Evolutionary conservation across 2,113 vertebrate genomes (phyloP).

Genomic region (Etheostoma spectabile): DNA sequence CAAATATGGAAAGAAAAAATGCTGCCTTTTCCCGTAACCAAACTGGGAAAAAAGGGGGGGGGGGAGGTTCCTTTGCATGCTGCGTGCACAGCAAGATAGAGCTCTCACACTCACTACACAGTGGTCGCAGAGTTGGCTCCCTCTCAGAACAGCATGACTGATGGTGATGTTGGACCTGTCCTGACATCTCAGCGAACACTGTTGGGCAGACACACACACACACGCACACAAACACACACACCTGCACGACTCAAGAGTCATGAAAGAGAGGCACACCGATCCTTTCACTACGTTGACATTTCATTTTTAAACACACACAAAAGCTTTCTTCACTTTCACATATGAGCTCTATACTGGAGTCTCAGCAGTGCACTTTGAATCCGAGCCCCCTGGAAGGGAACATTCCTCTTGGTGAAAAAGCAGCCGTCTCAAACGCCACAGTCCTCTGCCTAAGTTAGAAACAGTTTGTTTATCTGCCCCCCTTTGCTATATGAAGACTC

Average conservation of each 20-base stretch:
- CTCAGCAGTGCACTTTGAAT: conserved; percentile 30
- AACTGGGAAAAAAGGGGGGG: conserved; percentile 68
- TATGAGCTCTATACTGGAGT: conserved; percentile 41
- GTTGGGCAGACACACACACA: conserved; percentile 9
- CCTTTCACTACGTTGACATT: conserved; percentile 56
- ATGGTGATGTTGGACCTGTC: conserved; percentile 62
- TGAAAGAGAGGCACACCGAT: conserved; percentile 34
- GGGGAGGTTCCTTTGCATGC: conserved; percentile 74
- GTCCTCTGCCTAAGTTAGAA: conserved; percentile 66
- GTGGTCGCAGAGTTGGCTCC: conserved; percentile 69
- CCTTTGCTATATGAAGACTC: conserved; percentile 34
- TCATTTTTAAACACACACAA: conserved; percentile 67
- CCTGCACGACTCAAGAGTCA: conserved; percentile 46
- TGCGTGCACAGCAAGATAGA: conserved; percentile 81
- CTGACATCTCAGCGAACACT: conserved; percentile 58
- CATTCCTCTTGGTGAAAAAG: conserved; percentile 77
- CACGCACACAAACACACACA: conserved; percentile 49
- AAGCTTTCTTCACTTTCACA: conserved; percentile 55
- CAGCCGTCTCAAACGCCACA: conserved; percentile 55
- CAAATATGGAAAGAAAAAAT: conserved; percentile 88
- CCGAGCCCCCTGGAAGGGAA: conserved; percentile 57
- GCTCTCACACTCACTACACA: conserved; percentile 79
- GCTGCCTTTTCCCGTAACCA: conserved; percentile 87
- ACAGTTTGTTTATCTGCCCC: conserved; percentile 69
- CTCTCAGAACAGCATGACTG: conserved; percentile 70